Conservation (phyloP, 37 sponge, comb jelly and placozoan species). For the Ephydatia muelleri region DNA sequence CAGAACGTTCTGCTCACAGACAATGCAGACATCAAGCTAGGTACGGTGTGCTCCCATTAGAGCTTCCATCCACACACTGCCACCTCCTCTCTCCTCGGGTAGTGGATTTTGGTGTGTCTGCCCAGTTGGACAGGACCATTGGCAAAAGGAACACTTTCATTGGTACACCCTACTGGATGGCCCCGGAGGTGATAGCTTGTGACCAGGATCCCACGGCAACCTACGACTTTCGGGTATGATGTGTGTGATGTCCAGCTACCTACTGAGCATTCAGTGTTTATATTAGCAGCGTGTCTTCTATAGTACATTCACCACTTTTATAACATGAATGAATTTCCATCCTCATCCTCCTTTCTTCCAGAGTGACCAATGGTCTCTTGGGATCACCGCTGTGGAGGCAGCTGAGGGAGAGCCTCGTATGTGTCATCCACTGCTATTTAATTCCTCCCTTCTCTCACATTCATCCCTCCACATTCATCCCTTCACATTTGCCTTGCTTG, state of each 20-base stretch:
- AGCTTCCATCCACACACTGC: neutral
- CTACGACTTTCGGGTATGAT: conserved; percentile 90
- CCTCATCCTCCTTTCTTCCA: conserved; percentile 18
- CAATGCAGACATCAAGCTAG: conserved; percentile 97
- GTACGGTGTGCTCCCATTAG: conserved; percentile 21
- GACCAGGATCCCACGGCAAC: conserved; percentile 95
- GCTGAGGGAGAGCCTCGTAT: conserved; percentile 95
- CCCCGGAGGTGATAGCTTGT: conserved; percentile 99
- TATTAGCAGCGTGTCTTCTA: neutral
- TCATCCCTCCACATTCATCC: neutral
- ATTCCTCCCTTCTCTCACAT: neutral
- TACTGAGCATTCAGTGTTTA: neutral
- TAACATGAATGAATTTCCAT: neutral
- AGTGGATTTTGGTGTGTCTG: conserved; percentile 99
- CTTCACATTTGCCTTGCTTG: neutral
- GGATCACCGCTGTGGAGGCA: conserved; percentile 95
- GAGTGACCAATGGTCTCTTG: conserved; percentile 99
- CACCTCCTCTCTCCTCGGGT: neutral
- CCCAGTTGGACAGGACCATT: conserved; percentile 95
- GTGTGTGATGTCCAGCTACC: neutral
- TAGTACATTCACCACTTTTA: neutral
- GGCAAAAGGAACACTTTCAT: conserved; percentile 98
- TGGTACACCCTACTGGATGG: conserved; percentile 99
- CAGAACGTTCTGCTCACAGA: conserved; percentile 97
- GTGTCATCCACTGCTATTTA: neutral